Evolutionary conservation across 2,888 invertebrate species (phyloP), one percentile per base, ranked within the genome.

Genomic region (Ichneumoninae sp.): DNA sequence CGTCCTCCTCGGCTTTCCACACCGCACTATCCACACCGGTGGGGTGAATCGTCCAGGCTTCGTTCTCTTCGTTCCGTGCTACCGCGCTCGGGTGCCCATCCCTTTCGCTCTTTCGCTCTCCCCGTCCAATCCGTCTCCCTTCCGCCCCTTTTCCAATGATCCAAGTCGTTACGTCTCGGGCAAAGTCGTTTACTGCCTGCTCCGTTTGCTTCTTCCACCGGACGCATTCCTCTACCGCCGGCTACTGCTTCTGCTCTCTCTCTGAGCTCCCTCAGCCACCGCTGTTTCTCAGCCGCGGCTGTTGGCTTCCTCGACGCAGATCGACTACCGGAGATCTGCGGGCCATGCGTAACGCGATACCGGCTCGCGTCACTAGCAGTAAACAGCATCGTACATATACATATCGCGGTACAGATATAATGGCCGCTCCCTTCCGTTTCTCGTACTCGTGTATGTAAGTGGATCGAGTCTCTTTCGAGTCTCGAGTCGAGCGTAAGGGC

Each of bases 151-250:
- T 78, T 82, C 83, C 74, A 80, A 78, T 69, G 84, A 84, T 83
- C 77, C 75, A 60, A 36, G 82, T 88, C 85, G 86, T 89, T 88
- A 88, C 86, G 77, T 87, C 86, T 74, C 79, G 79, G 88, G 88
- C 84, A 86, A 83, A 86, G 89, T 86, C 89, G 81, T 88, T 87
- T 88, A 81, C 86, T 83, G 84, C 77, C 84, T 70, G 44, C 69
- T 68, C 52, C 77, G 70, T 75, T 75, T 70, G 77, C 74, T 84
- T 84, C 74, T 81, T 78, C 69, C 66, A 78, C 69, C 77, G 68
- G 80, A 83, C 79, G 83, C 86, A 81, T 86, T 86, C 86, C 80
- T 82, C 80, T 50, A 82, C 82, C 77, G 83, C 83, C 81, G 80
- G 69, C 82, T 80, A 77, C 57, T 33, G 44, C 72, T 30, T n/a